Evolutionary conservation across 2,888 invertebrate species (phyloP).

Genomic region (Eudemis profundana): DNA sequence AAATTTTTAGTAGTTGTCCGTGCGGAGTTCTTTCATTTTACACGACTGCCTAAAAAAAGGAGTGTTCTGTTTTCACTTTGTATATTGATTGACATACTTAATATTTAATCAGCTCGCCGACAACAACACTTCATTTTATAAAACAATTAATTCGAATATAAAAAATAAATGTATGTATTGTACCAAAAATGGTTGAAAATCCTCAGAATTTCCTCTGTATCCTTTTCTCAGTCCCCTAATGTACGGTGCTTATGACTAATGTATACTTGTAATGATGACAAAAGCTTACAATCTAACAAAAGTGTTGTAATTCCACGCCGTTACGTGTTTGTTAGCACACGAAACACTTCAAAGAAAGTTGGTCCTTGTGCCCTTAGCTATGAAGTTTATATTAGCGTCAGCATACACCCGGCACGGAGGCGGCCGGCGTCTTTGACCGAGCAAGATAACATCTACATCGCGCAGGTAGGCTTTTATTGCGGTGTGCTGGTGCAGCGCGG

Average conservation of each 20-base stretch:
- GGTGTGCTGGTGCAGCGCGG: constrained; percentile 54
- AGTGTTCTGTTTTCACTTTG: too few species aligned
- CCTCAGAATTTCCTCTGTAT: constrained; percentile 2
- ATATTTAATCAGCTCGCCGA: too few species aligned
- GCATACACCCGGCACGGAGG: constrained; percentile 52
- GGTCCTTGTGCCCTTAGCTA: constrained; percentile 46
- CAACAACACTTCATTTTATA: too few species aligned
- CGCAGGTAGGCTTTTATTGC: constrained; percentile 80
- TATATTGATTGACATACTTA: too few species aligned
- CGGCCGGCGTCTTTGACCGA: constrained; percentile 80
- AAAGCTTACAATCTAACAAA: constrained; percentile 80
- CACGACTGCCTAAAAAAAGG: too few species aligned
- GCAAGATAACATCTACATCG: constrained; percentile 80
- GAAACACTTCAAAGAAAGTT: constrained; percentile 36
- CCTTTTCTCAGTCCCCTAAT: constrained; percentile 47
- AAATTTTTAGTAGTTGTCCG: too few species aligned
- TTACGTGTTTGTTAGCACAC: constrained; percentile 68
- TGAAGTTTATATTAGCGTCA: constrained; percentile 53
- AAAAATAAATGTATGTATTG: too few species aligned
- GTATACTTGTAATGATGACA: constrained; percentile 74
- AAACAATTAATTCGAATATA: too few species aligned
- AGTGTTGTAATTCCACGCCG: constrained; percentile 82
- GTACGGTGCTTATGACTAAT: constrained; percentile 69
- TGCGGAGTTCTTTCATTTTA: too few species aligned
- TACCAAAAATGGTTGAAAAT: background rate